A percentile compares a stretch with the other conserved stretches of the same genome.
phyloP scores from a whole-genome alignment of 1,140 invertebrate species.

The Halotydeus destructor region DNA sequence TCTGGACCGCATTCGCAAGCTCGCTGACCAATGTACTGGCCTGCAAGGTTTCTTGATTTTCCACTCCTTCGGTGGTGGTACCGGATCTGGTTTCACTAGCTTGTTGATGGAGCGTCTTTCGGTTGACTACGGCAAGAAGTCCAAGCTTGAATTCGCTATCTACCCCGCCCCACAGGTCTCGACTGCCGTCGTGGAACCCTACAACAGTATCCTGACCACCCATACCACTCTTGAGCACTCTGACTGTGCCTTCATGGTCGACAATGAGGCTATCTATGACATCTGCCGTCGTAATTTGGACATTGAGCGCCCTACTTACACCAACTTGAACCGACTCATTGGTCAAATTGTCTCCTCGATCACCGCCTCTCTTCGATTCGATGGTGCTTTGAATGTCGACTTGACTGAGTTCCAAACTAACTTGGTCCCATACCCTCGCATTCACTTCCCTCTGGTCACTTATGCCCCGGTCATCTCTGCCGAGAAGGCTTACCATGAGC shows the following conservation, averaged over 20 bases:
- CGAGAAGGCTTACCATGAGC: slow-evolving; percentile 63
- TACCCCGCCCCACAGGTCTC: slow-evolving; percentile 52
- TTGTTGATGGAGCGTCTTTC: slow-evolving; percentile 44
- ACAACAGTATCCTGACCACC: slow-evolving; percentile 59
- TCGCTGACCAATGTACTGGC: slow-evolving; percentile 21
- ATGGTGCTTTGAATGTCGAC: slow-evolving; percentile 45
- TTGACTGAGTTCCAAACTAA: slow-evolving; percentile 46
- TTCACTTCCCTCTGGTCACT: slow-evolving; percentile 46
- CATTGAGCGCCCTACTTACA: slow-evolving; percentile 37
- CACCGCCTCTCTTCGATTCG: slow-evolving; percentile 42
- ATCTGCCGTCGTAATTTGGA: slow-evolving; percentile 39
- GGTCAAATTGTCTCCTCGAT: slow-evolving; percentile 36
- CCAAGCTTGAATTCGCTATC: slow-evolving; percentile 49
- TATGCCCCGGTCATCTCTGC: slow-evolving; percentile 64
- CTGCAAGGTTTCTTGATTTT: slow-evolving; percentile 31
- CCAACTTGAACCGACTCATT: slow-evolving; percentile 32
- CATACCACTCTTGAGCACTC: slow-evolving; percentile 54
- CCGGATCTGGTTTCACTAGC: slow-evolving; percentile 47
- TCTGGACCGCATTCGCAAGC: slow-evolving; percentile 35
- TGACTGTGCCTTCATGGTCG: slow-evolving; percentile 53
- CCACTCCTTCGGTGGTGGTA: slow-evolving; percentile 36
- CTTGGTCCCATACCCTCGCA: slow-evolving; percentile 39
- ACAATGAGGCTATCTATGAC: slow-evolving; percentile 50
- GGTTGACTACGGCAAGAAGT: slow-evolving; percentile 44
- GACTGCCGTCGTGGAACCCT: slow-evolving; percentile 61